Conservation (phyloP, 2,797 vertebrate genomes). For the Darevskia mixta region DNA sequence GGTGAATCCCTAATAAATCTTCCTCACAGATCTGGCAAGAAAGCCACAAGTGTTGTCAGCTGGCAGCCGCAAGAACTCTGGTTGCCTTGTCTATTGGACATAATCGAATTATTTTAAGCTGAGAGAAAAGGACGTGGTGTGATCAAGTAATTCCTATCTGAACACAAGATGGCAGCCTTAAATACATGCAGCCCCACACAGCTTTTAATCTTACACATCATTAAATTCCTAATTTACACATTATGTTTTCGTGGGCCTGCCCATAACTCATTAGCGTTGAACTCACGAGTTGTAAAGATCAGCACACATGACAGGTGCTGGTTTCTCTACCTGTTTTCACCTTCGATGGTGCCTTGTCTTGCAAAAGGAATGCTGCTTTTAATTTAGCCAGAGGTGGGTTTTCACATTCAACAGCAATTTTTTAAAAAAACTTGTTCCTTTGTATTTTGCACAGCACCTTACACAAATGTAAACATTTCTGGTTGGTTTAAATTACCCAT, state of each 20-base stretch:
- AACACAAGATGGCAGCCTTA: slow-evolving; percentile 89
- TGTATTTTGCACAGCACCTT: slow-evolving; percentile 33
- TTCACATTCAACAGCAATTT: slow-evolving; percentile 52
- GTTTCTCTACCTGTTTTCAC: slow-evolving; percentile 71
- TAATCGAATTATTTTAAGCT: slow-evolving; percentile 72
- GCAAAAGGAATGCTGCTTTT: slow-evolving; percentile 42
- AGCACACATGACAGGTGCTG: slow-evolving; percentile 72
- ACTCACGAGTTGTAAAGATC: slow-evolving; percentile 85
- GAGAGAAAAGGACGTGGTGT: slow-evolving; percentile 76
- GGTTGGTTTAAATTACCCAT: slow-evolving; percentile 38
- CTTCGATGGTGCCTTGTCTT: slow-evolving; percentile 63
- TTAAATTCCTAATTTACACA: slow-evolving; percentile 90
- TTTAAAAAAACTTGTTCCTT: slow-evolving; percentile 29
- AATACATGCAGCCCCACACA: slow-evolving; percentile 85
- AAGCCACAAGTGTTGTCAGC: slow-evolving; percentile 61
- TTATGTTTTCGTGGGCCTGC: slow-evolving; percentile 87
- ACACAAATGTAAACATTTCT: slow-evolving; percentile 43
- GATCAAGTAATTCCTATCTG: slow-evolving; percentile 83
- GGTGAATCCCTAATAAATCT: slow-evolving; percentile 46
- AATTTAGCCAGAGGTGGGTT: slow-evolving; percentile 51
- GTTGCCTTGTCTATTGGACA: slow-evolving; percentile 65
- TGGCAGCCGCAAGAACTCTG: slow-evolving; percentile 63
- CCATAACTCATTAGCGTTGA: slow-evolving; percentile 89
- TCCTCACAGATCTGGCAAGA: slow-evolving; percentile 57
- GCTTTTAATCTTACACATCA: slow-evolving; percentile 88